These are phyloP conservation scores for Pseudoips prasinana DNA, from an alignment of 2,888 invertebrate genomes.

Conservation along the genomic window DNA sequence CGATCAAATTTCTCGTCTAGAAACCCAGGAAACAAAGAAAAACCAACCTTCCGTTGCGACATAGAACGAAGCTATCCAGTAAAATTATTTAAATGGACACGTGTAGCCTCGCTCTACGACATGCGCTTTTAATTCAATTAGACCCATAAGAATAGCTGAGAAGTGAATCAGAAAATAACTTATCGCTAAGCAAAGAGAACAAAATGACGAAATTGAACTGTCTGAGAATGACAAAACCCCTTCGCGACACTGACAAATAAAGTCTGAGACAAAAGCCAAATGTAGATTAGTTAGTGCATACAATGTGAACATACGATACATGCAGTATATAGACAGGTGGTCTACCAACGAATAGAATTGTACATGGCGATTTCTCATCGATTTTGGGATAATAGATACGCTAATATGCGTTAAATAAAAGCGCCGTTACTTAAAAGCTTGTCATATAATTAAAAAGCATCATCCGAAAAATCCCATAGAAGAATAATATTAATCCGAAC, in stretches of 20 bases:
- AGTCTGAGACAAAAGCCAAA: constrained; percentile 1
- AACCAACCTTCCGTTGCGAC: constrained; percentile 27
- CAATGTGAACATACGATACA: no score
- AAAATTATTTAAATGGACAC: constrained; percentile 3
- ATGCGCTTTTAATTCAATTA: constrained; percentile 40
- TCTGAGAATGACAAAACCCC: constrained; percentile 12
- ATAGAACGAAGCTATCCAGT: constrained; percentile 1
- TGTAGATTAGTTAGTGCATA: no score
- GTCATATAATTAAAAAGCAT: constrained; percentile 17
- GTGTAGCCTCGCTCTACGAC: constrained; percentile 10
- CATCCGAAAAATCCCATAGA: constrained; percentile 11
- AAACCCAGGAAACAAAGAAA: constrained; percentile 33
- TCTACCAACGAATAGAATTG: no score
- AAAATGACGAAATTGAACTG: constrained; percentile 5
- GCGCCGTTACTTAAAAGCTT: no score
- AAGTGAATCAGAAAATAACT: not conserved
- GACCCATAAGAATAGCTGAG: constrained; percentile 6
- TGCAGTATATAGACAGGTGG: no score
- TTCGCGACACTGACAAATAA: not conserved
- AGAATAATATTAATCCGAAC: constrained; percentile 12
- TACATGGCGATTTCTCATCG: no score
- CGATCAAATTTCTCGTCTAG: constrained; percentile 32
- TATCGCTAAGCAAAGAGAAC: constrained; percentile 1
- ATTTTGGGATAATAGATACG: no score
- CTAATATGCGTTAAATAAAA: no score